Evolutionary conservation across 2,113 vertebrate genomes (phyloP).

Genomic region (Mus spicilegus): DNA sequence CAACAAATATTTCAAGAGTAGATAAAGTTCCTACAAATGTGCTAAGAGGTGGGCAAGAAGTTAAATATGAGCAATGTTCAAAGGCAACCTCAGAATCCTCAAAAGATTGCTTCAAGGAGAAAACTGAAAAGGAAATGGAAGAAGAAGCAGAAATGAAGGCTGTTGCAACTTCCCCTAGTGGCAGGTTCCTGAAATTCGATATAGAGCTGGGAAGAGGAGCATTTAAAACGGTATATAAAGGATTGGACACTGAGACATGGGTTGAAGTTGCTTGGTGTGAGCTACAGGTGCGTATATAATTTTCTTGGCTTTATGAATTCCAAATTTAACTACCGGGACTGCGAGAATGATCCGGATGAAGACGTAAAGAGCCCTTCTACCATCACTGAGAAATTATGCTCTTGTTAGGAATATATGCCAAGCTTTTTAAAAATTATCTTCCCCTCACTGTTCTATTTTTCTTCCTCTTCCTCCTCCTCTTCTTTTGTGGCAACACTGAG

Average conservation of each 20-base stretch:
- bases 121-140: conserved; percentile 92
- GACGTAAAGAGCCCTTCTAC: conserved; percentile 24
- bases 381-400: conserved; percentile 19
- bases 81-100: conserved; percentile 73
- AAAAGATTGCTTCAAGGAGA: conserved; percentile 82
- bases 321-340: conserved; percentile 37
- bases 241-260: conserved; percentile 96
- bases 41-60: conserved; percentile 74
- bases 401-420: neutral
- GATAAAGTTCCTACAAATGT: conserved; percentile 65
- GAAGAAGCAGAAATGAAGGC: conserved; percentile 98
- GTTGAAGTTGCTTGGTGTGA: conserved; percentile 98
- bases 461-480: neutral
- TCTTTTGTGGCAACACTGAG: neutral
- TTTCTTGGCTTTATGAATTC: conserved; percentile 60
- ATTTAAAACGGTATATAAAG: conserved; percentile 97
- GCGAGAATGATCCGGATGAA: conserved; percentile 54
- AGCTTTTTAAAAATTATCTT: neutral
- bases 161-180: conserved; percentile 95
- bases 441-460: neutral
- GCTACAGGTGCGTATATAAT: conserved; percentile 91
- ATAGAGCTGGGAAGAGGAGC: conserved; percentile 96
- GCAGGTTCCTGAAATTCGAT: conserved; percentile 96
- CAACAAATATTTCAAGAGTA: conserved; percentile 49
- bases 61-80: conserved; percentile 72